Base-by-base conservation (phyloP, 2,797 vertebrate species). In the Macroramphosus scolopax region DNA sequence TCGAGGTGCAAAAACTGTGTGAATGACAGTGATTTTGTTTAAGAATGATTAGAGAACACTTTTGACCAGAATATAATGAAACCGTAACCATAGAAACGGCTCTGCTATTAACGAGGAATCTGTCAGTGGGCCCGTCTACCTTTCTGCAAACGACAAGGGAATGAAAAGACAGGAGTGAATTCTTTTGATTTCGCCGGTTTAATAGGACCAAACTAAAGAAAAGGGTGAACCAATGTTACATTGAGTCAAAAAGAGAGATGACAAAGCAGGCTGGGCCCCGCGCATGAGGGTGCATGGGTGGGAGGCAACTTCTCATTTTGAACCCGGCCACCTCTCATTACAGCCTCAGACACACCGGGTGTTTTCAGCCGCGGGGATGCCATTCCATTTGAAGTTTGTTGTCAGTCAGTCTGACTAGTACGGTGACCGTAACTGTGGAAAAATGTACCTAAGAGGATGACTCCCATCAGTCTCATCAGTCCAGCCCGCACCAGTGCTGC, bases 61-160 rank as follows among this genome's bases (percentile, higher is more conserved):
- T 72, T 58, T 64, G 47, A 68, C 11, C 15, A 9, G 50, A 66
- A 55, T 61, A 66, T 40, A 72, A 75, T 66, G 52, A 53, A 60
- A 30, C 22, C 4, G 80, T 80, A 56, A 24, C 83, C 65, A 78
- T 68, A 41, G 78, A 18, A 69, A 82, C 53, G 5, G 36, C 31
- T 45, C 16, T 20, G 42, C 37, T 44, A 13, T 62, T 72, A 75
- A 81, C 1, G 38, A 66, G 66, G 52, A 39, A 16, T 47, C 71
- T 51, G 51, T 66, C 55, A 40, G 30, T 31, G 6, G 29, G 38
- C 41, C 31, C n/a, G n/a, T n/a, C n/a, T n/a, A n/a, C n/a, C n/a
- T n/a, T n/a, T n/a, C n/a, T n/a, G n/a, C n/a, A n/a, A n/a, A n/a
- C n/a, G 31, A 51, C 56, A 62, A 44, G 46, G 1, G 37, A 44